Evolutionary conservation across 1,140 invertebrate species (phyloP).

Genomic region (Lordiphosa stackelbergi): DNA sequence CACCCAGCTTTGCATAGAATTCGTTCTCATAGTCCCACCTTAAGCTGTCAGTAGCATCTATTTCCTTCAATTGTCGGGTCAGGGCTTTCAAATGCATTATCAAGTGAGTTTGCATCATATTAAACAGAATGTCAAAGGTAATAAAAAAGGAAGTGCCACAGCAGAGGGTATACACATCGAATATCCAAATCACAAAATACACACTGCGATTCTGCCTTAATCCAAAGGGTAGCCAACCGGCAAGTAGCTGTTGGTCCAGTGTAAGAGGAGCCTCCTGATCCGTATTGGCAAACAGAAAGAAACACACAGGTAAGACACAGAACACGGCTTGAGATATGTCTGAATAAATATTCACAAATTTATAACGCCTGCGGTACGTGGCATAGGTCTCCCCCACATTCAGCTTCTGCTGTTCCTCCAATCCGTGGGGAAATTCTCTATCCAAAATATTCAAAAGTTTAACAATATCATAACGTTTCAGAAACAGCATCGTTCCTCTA

Average conservation of each 20-base stretch:
- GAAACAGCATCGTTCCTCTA: constrained; percentile 28
- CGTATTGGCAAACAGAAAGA: constrained; percentile 24
- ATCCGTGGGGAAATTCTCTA: constrained; percentile 29
- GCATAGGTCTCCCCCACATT: constrained; percentile 12
- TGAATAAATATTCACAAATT: constrained; percentile 8
- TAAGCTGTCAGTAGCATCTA: constrained; percentile 20
- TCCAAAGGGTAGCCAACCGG: constrained; percentile 37
- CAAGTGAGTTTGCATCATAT: constrained; percentile 32
- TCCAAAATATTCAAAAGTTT: constrained; percentile 35
- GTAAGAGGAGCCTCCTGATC: constrained; percentile 10
- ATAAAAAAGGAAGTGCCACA: constrained; percentile 30
- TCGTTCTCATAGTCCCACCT: background rate
- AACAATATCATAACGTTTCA: constrained; percentile 37
- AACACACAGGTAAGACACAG: constrained; percentile 7
- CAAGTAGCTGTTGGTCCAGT: constrained; percentile 38
- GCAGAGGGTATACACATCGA: constrained; percentile 12
- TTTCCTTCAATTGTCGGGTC: background rate
- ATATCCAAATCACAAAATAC: constrained; percentile 26
- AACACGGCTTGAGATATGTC: background rate
- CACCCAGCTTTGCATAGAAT: constrained; percentile 16
- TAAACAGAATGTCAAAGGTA: constrained; percentile 40
- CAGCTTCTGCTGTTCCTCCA: constrained; percentile 12
- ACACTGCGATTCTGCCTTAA: constrained; percentile 18
- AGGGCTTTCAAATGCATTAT: constrained; percentile 40
- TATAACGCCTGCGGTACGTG: constrained; percentile 8